Base-by-base conservation (phyloP, 1,140 invertebrate species). In the Drosophila lowei region DNA sequence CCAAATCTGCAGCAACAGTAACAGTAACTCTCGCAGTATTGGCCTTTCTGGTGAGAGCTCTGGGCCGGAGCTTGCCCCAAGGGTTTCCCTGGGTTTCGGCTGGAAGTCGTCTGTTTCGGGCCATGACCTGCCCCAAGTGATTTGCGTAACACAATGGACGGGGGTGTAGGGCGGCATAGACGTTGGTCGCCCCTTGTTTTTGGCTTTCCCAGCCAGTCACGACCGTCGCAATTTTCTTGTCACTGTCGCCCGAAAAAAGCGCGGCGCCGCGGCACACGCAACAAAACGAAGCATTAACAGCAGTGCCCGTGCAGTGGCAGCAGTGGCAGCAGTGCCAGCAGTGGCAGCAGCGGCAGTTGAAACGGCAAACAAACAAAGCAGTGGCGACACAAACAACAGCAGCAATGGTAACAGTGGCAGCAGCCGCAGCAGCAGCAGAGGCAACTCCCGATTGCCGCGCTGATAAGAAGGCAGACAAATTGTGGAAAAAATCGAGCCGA, bases 151-250 rank as follows among this genome's bases (percentile, higher is more conserved):
- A 72, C 34, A 38, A 38, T 38, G 34, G 34, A 38, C 3, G 34
- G 34, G 34, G 34, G 11, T 38, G 34, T 38, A 38, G 34, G 34
- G 11, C 11, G 11, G 34, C 11, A 2, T 3, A 38, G 34, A 13
- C 64, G 34, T 38, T 38, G 11, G 34, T 11, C 34, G 64, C 70
- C 38, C 21, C 18, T 56, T 70, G 53, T 73, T 59, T 79, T 79
- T 77, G 77, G 80, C 81, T 85, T 85, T 85, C 80, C 80, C 80
- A 86, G 80, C 80, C 66, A 85, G 80, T 85, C 80, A 85, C 80
- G 80, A 85, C 79, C 72, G 70, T 52, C 81, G 61, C 80, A 85
- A 85, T 85, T 85, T 85, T 86, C 72, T 74, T 86, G 80, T 85
- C 80, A 85, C 77, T 85, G 80, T 84, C 80, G 73, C 44, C 73